These are phyloP conservation scores for Limnothrissa miodon DNA, from an alignment of 2,113 vertebrate species.

Conservation along the genomic window DNA sequence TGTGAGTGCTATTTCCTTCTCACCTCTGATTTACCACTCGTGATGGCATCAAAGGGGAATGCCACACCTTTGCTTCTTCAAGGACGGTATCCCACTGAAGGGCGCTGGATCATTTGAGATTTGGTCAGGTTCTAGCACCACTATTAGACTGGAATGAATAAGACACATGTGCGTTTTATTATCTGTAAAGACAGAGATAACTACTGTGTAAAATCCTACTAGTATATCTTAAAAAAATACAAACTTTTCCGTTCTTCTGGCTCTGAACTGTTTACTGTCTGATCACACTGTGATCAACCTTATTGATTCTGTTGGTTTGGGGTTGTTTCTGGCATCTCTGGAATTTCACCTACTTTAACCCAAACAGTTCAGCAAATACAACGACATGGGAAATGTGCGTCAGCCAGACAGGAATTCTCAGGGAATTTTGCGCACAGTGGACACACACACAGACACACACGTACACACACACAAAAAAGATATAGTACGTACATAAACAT, in stretches of 20 bases:
- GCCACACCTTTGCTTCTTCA: too few relatives aligned
- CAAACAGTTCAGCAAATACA: not conserved
- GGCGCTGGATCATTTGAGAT: not conserved
- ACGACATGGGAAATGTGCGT: not conserved
- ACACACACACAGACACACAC: not conserved
- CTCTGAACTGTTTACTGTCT: not conserved
- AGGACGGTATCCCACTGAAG: not conserved
- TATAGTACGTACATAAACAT: too few relatives aligned
- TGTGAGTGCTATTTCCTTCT: not conserved
- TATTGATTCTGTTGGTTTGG: not conserved
- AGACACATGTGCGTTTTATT: not conserved
- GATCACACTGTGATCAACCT: not conserved
- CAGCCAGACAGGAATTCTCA: conserved; percentile 1
- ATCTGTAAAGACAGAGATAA: not conserved
- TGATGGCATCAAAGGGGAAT: conserved; percentile 10
- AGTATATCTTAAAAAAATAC: too few relatives aligned
- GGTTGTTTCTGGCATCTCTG: not conserved
- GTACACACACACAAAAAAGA: not conserved
- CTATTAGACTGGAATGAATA: not conserved
- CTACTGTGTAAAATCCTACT: not conserved
- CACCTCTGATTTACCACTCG: not conserved
- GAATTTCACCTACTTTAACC: not conserved
- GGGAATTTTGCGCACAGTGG: not conserved
- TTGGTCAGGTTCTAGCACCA: not conserved
- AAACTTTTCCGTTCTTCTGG: not conserved